These are phyloP conservation scores for Poecilus cupreus DNA, from an alignment of 2,888 invertebrate genomes.

Conservation along the genomic window DNA sequence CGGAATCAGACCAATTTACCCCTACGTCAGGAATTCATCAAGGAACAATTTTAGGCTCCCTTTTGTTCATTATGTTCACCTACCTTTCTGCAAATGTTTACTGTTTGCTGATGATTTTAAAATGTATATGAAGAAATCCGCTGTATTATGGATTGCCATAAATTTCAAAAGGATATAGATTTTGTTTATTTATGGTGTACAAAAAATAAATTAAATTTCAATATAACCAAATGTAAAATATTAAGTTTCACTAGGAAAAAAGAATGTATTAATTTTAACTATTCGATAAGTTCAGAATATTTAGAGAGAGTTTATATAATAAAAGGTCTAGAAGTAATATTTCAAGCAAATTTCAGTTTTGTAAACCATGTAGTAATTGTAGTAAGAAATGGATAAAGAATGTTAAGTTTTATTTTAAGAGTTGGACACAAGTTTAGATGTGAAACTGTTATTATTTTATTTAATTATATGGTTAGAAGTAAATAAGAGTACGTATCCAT, in stretches of 20 bases:
- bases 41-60: background rate
- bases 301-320: background rate
- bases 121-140: no score
- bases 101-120: no score
- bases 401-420: no score
- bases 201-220: no score
- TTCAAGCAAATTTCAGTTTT: background rate
- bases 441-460: background rate
- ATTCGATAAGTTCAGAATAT: background rate
- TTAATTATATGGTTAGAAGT: background rate
- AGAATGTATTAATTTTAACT: background rate
- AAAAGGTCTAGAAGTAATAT: background rate
- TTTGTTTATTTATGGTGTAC: no score
- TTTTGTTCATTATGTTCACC: no score
- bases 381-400: background rate
- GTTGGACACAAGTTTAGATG: background rate
- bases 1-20: background rate
- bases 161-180: no score
- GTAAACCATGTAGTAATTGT: background rate
- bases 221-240: no score
- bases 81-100: no score
- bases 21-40: constrained; percentile 3
- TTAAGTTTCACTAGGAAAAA: no score
- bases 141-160: no score
- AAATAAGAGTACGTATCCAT: background rate